Conservation (phyloP, 2,797 vertebrate species). For the Bradypus variegatus region DNA sequence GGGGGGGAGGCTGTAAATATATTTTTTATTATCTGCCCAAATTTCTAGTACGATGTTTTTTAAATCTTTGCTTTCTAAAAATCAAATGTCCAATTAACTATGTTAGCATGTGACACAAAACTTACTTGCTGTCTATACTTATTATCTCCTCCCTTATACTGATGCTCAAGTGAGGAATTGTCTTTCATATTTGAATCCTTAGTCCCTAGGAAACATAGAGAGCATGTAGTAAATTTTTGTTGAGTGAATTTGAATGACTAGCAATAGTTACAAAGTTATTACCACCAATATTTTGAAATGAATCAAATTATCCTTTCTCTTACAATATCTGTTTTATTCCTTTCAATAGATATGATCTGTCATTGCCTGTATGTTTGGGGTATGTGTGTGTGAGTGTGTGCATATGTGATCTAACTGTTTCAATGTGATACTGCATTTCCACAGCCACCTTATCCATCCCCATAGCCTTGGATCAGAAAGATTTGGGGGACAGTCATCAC, state of each 20-base stretch:
- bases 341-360: background rate
- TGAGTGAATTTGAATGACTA: background rate
- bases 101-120: background rate
- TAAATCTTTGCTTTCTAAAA: constrained; percentile 21
- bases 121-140: background rate
- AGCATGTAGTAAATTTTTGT: background rate
- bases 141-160: background rate
- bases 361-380: background rate
- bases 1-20: too few relatives aligned
- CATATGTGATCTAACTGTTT: background rate
- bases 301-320: background rate
- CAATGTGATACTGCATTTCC: background rate
- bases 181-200: background rate
- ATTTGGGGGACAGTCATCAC: background rate
- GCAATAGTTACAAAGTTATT: background rate
- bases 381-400: background rate
- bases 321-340: background rate
- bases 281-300: background rate
- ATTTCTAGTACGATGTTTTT: too few relatives aligned
- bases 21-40: too few relatives aligned
- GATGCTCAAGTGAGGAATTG: background rate
- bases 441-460: background rate
- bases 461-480: background rate
- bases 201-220: background rate
- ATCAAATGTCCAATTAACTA: background rate